Base-by-base conservation (phyloP, 2,113 vertebrate species). In the Lates calcarifer region DNA sequence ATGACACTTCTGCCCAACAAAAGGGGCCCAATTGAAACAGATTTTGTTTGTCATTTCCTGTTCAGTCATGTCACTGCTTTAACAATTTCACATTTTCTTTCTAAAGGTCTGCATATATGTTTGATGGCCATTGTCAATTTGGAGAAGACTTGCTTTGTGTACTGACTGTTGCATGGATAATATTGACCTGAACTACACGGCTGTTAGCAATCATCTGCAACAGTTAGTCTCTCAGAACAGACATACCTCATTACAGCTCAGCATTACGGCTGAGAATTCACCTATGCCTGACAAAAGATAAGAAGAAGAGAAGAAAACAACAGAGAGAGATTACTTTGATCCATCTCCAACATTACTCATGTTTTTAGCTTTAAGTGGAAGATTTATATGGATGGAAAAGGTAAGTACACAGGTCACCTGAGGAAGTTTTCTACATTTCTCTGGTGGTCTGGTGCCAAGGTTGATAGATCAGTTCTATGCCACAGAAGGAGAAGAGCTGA, bases 61-160 rank as follows among this genome's bases (percentile, higher is more conserved):
- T 39, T 53, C 18, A 37, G 18, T 93, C 76, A 92, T 75, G 89
- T 87, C 45, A 89, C 83, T 62, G 86, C 82, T 89, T 86, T 84
- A 66, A 87, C 69, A 85, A 85, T 76, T 80, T 85, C 74, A 84
- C 43, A 63, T 75, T 69, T 77, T 60, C 24, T 77, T 35, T 80
- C 68, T 37, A 45, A 65, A n/a, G 18, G 65, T 60, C 60, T 78
- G 18, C 49, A 64, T 49, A 56, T 69, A 70, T 87, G 79, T 89
- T 65, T 83, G 60, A 73, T 81, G 39, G 65, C 77, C 90, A 93
- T 88, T 69, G 74, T 90, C 51, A 64, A 26, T 61, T 81, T 73
- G 18, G 61, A 69, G 26, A 29, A 79, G 14, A 64, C 22, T 35
- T 57, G 60, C 35, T 85, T 74, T 63, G 3, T 33, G 49, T 15